A percentile compares a stretch with the other conserved stretches of the same genome.
Conservation (phyloP, 2,888 invertebrate genomes). For the Beris chalybata region DNA sequence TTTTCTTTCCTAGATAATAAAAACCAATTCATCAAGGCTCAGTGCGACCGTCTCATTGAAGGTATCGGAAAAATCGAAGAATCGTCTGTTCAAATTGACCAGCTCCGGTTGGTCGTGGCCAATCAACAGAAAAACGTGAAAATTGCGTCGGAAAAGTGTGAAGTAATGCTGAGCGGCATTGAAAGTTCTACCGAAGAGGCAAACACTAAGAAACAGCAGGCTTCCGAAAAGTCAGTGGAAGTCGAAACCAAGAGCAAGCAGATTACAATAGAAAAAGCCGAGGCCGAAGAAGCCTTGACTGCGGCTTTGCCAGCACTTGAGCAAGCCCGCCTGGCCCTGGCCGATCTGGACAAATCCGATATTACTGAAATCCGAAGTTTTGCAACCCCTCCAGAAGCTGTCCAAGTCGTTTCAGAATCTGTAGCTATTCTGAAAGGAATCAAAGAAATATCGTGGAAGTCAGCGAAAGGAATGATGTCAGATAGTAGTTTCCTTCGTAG, state of each 20-base stretch:
- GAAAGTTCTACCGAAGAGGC: conserved; percentile 71
- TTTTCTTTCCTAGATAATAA: conserved; percentile 48
- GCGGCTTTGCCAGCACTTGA: conserved; percentile 85
- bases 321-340: conserved; percentile 75
- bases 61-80: conserved; percentile 70
- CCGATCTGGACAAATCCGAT: conserved; percentile 84
- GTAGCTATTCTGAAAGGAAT: conserved; percentile 81
- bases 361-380: conserved; percentile 92
- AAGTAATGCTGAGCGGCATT: conserved; percentile 75
- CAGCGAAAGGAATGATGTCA: conserved; percentile 89
- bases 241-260: conserved; percentile 80
- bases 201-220: conserved; percentile 75
- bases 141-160: conserved; percentile 80
- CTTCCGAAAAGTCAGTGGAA: conserved; percentile 76
- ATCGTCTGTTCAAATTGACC: conserved; percentile 78
- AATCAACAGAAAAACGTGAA: conserved; percentile 81
- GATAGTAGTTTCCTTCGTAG: conserved; percentile 80
- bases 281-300: conserved; percentile 78
- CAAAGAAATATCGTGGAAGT: conserved; percentile 87
- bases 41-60: conserved; percentile 51
- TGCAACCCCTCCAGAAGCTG: conserved; percentile 87
- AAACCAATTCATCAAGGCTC: conserved; percentile 48
- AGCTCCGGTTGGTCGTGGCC: conserved; percentile 77
- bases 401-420: conserved; percentile 88
- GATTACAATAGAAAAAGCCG: conserved; percentile 78